These are phyloP conservation scores for Aromia moschata DNA, from an alignment of 2,888 invertebrate genomes.

Conservation along the genomic window DNA sequence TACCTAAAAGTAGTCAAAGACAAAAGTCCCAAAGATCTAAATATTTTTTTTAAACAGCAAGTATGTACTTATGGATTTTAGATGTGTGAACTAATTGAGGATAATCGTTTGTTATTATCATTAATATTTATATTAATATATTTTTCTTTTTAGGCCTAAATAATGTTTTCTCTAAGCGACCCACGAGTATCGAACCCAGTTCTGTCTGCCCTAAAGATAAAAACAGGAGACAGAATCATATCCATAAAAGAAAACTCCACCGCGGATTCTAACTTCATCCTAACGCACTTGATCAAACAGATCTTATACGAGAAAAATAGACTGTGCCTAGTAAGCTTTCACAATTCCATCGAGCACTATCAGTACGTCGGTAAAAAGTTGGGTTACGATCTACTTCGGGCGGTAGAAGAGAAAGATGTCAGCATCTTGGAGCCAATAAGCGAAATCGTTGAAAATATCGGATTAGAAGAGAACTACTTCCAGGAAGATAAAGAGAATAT, in stretches of 20 bases:
- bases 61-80: too few species aligned
- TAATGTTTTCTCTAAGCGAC: slow-evolving; percentile 44
- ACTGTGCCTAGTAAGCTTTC: slow-evolving; percentile 72
- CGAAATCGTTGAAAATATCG: slow-evolving; percentile 62
- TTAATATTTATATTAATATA: too few species aligned
- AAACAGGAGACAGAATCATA: slow-evolving; percentile 69
- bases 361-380: slow-evolving; percentile 78
- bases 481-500: slow-evolving; percentile 54
- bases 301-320: slow-evolving; percentile 70
- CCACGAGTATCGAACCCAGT: slow-evolving; percentile 47
- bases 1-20: neutral
- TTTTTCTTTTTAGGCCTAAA: slow-evolving; percentile 26
- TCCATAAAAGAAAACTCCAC: slow-evolving; percentile 75
- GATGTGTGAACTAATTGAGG: too few species aligned
- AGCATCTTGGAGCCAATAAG: slow-evolving; percentile 67
- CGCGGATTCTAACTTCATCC: slow-evolving; percentile 77
- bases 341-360: slow-evolving; percentile 78
- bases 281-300: slow-evolving; percentile 74
- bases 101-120: too few species aligned
- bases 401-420: slow-evolving; percentile 64
- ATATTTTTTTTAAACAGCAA: too few species aligned
- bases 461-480: slow-evolving; percentile 52
- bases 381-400: slow-evolving; percentile 73
- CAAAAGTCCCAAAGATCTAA: too few species aligned
- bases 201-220: slow-evolving; percentile 68